Evolutionary conservation across 2,888 invertebrate species (phyloP), one percentile per base, ranked within the genome.

Genomic region (Diaperis boleti): DNA sequence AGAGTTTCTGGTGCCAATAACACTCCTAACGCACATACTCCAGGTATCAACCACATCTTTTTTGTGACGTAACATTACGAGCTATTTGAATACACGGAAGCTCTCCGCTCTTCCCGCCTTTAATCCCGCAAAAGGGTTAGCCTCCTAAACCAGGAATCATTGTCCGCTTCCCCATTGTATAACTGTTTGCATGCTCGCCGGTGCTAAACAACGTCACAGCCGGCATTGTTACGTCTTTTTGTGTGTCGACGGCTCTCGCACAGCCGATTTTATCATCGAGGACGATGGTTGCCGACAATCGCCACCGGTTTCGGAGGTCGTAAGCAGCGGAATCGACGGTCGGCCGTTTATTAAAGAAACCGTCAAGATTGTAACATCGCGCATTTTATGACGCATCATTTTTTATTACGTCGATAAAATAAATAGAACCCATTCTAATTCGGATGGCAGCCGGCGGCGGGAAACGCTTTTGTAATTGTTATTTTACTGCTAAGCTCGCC

Each of bases 381-480:
- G 55, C 57, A 41, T 60, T 66, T 59, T 56, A 55, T 60, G 64
- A 56, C 55, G 56, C 64, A 64, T 64, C 60, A 64, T 64, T 64
- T 60, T 63, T 64, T 64, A 64, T 60, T 59, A 50, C 56, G 37
- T 26, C 64, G 56, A 64, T 64, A 64, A 64, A 64, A 64, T 64
- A 64, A 64, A 64, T 60, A 60, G 64, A 64, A 64, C 60, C 64
- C 64, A 60, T 64, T 64, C 60, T 64, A 64, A 64, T 64, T 64
- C 60, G 55, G 60, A 64, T 64, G 42, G 60, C 49, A 55, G 47
- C 20, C 17, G 55, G 49, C 60, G 33, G n/a, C 17, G 60, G 31
- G 63, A 59, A 63, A 59, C 59, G 59, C 55, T 31, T 56, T 60
- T 64, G 60, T 60, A 64, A 64, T 62, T 62, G 62, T 62, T 62